Evolutionary conservation across 2,888 invertebrate species (phyloP).

Genomic region (Linyphia triangularis): DNA sequence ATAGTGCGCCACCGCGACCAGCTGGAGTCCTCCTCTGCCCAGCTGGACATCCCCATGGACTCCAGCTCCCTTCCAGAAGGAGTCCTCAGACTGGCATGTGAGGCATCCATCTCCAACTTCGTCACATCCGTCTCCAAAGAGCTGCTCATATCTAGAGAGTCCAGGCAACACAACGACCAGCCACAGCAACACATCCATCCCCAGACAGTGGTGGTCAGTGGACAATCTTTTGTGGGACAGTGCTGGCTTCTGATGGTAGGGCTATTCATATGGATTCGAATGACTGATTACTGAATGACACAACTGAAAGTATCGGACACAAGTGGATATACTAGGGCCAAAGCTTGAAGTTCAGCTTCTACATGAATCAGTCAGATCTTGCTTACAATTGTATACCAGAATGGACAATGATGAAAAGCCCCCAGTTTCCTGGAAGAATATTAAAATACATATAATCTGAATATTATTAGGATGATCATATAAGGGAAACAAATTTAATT

Average conservation of each 20-base stretch:
- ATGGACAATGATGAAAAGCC: no score
- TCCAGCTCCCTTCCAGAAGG: slow-evolving; percentile 60
- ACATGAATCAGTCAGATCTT: no score
- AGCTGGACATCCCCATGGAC: slow-evolving; percentile 55
- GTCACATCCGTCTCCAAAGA: slow-evolving; percentile 70
- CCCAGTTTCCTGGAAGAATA: no score
- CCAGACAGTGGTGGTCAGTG: not conserved
- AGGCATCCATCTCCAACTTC: slow-evolving; percentile 61
- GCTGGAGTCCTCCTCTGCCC: slow-evolving; percentile 49
- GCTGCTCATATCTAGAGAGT: slow-evolving; percentile 57
- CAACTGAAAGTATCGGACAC: no score
- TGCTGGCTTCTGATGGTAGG: no score
- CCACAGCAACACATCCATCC: slow-evolving; percentile 44
- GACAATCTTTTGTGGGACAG: not conserved
- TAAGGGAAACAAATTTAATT: no score
- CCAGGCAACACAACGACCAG: slow-evolving; percentile 59
- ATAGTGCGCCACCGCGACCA: slow-evolving; percentile 54
- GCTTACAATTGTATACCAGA: no score
- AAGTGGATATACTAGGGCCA: no score
- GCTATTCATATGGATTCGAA: not conserved
- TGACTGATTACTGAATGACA: no score
- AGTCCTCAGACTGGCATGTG: slow-evolving; percentile 47
- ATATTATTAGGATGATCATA: no score
- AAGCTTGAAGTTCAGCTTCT: no score
- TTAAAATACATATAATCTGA: no score